phyloP scores from a whole-genome alignment of 2,797 vertebrate genomes.

The Melanotaenia pygmaea region DNA sequence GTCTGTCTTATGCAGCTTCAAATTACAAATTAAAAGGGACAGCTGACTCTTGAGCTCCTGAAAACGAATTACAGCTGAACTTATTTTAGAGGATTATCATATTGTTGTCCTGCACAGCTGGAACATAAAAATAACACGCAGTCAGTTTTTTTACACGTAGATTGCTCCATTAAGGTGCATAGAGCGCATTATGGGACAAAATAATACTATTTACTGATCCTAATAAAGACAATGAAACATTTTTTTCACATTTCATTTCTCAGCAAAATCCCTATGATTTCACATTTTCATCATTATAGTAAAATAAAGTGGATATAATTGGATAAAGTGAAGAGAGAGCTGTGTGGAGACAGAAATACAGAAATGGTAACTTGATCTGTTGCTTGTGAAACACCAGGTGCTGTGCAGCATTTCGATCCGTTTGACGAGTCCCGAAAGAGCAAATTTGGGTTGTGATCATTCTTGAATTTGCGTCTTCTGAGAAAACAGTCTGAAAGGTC shows the following conservation, averaged over 20 bases:
- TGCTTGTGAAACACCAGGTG: conserved; percentile 16
- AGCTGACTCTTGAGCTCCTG: conserved; percentile 6
- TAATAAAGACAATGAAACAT: conserved; percentile 11
- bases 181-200: conserved; percentile 1
- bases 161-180: conserved; percentile 12
- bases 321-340: neutral
- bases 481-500: conserved; percentile 36
- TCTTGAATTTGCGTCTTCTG: conserved; percentile 8
- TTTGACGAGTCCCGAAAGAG: conserved; percentile 1
- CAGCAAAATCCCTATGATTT: neutral
- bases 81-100: conserved; percentile 20
- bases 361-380: conserved; percentile 9
- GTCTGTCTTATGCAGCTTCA: neutral
- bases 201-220: conserved; percentile 1
- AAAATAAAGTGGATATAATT: conserved; percentile 8
- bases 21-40: conserved; percentile 5
- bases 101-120: conserved; percentile 19
- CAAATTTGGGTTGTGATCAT: conserved; percentile 6
- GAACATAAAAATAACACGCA: conserved; percentile 15
- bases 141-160: neutral
- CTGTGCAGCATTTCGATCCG: conserved; percentile 15
- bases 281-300: neutral
- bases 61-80: conserved; percentile 27
- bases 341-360: conserved; percentile 2
- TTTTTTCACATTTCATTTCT: neutral